phyloP scores from a whole-genome alignment of 2,888 invertebrate genomes.

The Notodonta dromedarius region DNA sequence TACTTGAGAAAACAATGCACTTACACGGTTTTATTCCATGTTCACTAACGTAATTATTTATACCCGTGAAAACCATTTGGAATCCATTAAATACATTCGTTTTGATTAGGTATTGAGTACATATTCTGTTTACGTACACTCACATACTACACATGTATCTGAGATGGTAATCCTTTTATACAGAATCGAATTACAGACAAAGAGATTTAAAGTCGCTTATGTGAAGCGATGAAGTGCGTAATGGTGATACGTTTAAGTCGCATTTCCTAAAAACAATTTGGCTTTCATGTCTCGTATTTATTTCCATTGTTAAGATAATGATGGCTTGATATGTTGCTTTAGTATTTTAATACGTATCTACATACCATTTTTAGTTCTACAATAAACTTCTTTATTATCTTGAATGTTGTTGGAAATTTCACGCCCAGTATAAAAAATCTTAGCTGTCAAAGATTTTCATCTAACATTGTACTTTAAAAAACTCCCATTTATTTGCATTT shows the following conservation, averaged over 20 bases:
- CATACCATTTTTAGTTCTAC: neutral
- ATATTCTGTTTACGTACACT: neutral
- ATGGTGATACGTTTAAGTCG: neutral
- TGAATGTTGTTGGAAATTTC: too few relatives aligned
- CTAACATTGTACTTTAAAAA: too few relatives aligned
- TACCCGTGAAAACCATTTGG: slow-evolving; percentile 19
- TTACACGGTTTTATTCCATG: slow-evolving; percentile 36
- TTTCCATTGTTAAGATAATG: neutral
- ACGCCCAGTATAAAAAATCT: too few relatives aligned
- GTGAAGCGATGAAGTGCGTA: slow-evolving; percentile 14
- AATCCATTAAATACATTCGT: slow-evolving; percentile 43
- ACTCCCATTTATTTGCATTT: too few relatives aligned
- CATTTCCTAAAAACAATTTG: neutral
- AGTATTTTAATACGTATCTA: neutral
- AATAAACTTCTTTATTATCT: too few relatives aligned
- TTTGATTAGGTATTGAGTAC: slow-evolving; percentile 36
- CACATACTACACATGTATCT: neutral
- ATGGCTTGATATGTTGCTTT: neutral
- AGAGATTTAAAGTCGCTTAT: neutral
- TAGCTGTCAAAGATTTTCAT: too few relatives aligned
- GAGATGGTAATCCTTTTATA: slow-evolving; percentile 9
- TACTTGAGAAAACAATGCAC: slow-evolving; percentile 14
- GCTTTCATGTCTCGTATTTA: slow-evolving; percentile 8
- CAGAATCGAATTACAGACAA: slow-evolving; percentile 11
- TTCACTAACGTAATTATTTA: slow-evolving; percentile 32